Conservation (phyloP, 2,797 vertebrate species). For the Cuniculus paca region DNA sequence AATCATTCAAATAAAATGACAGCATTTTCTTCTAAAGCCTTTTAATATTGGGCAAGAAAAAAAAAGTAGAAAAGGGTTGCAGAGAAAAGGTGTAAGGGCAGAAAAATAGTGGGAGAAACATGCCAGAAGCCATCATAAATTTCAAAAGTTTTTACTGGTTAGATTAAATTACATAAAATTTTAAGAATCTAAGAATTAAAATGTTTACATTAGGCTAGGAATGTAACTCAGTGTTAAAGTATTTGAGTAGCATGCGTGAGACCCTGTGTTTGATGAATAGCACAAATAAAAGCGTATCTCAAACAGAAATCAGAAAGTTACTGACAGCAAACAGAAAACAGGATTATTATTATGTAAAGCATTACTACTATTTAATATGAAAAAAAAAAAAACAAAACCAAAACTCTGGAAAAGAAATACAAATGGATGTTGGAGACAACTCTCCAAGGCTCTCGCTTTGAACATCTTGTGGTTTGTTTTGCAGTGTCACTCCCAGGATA, state of each 20-base stretch:
- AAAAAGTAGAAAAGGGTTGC: neutral
- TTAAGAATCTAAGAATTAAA: conserved; percentile 20
- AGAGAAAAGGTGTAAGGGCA: neutral
- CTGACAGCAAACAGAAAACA: neutral
- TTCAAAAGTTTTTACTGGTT: neutral
- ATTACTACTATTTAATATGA: neutral
- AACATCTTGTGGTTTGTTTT: neutral
- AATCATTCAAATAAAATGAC: conserved; percentile 40
- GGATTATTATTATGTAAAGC: conserved; percentile 34
- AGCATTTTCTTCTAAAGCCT: neutral
- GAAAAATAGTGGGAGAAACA: neutral
- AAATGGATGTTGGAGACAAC: neutral
- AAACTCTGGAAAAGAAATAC: neutral
- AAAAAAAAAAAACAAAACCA: conserved; percentile 64
- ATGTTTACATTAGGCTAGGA: neutral
- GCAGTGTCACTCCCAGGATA: neutral
- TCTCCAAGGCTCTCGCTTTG: neutral
- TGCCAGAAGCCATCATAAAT: conserved; percentile 19
- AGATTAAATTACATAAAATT: conserved; percentile 40
- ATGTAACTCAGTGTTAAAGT: neutral
- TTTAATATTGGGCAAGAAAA: neutral
- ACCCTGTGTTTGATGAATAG: neutral
- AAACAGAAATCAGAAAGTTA: conserved; percentile 55
- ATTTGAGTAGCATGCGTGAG: neutral
- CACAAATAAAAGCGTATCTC: neutral